Evolutionary conservation across 1,140 invertebrate species (phyloP), one percentile per base, ranked within the genome.

Genomic region (Caenorhabditis remanei): DNA sequence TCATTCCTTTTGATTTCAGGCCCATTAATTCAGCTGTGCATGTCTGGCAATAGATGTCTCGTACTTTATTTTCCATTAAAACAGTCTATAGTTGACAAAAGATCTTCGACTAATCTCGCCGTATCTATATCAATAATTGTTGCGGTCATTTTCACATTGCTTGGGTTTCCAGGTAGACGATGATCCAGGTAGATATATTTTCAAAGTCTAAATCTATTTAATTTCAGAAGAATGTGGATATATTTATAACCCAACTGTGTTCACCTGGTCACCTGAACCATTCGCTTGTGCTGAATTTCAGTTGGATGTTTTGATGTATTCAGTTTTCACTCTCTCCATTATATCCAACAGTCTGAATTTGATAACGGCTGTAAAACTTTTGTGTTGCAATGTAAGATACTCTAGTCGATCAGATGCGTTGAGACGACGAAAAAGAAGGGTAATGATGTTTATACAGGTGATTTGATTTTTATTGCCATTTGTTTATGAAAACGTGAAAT

Each of bases 391-490:
- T 63, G 61, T 63, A 63, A 63, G 0, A 21, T 32, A n/a, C 11
- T 58, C n/a, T 21, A 63, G 24, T 63, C 21, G 24, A 63, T 8
- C 9, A 2, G 24, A 63, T 13, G 11, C 24, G 13, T 40, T 14
- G 24, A 63, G 61, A 63, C 8, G 61, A 11, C 24, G 61, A 21
- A 63, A 32, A 21, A 32, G 61, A 32, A 24, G 61, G 13, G 6
- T 63, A 13, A 63, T 63, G 61, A 63, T 63, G 61, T 63, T 63
- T 32, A 32, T 63, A 7, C 61, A 63, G 61, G 61, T 63, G n/a
- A 4, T n/a, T 19, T n/a, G 13, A 63, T 32, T 21, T n/a, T n/a
- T n/a, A n/a, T n/a, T n/a, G n/a, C n/a, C n/a, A n/a, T n/a, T n/a
- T n/a, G n/a, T n/a, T n/a, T n/a, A n/a, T 53, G 50, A 16, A 13